Conservation (phyloP, 37 sponge, comb jelly and placozoan species). For the Beroe ovata region DNA sequence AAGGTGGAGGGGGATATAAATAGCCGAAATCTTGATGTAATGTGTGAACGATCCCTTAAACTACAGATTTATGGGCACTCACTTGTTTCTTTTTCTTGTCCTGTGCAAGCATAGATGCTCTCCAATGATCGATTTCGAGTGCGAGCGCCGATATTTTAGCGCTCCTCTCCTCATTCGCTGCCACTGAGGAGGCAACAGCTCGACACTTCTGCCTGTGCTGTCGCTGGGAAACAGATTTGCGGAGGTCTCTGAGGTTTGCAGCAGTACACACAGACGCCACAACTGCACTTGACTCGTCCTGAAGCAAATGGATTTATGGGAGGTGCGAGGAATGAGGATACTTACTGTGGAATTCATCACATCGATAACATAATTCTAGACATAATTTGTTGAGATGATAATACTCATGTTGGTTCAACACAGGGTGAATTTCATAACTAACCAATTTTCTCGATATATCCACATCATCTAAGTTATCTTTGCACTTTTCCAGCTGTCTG, state of each 20-base stretch:
- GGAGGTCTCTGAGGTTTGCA: neutral
- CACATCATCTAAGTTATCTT: neutral
- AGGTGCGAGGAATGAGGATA: neutral
- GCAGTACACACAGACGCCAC: conserved; percentile 7
- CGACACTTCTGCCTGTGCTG: neutral
- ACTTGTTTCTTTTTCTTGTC: conserved; percentile 45
- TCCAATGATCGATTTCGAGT: conserved; percentile 58
- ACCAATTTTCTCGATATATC: conserved; percentile 54
- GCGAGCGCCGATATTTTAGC: conserved; percentile 50
- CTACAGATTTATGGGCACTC: too few species aligned
- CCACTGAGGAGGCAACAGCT: neutral
- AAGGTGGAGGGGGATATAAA: too few species aligned
- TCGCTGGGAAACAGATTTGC: neutral
- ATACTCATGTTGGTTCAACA: too few species aligned
- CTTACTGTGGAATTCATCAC: too few species aligned
- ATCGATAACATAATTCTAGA: too few species aligned
- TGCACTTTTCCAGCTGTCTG: conserved; percentile 51
- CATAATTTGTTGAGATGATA: too few species aligned
- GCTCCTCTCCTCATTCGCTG: neutral
- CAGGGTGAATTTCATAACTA: too few species aligned
- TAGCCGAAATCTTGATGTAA: too few species aligned
- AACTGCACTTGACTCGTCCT: conserved; percentile 27
- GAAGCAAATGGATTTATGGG: neutral
- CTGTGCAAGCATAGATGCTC: conserved; percentile 47
- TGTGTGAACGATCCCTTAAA: too few species aligned